Conservation (phyloP, 2,888 invertebrate genomes). For the Dolichopus griseipennis region DNA sequence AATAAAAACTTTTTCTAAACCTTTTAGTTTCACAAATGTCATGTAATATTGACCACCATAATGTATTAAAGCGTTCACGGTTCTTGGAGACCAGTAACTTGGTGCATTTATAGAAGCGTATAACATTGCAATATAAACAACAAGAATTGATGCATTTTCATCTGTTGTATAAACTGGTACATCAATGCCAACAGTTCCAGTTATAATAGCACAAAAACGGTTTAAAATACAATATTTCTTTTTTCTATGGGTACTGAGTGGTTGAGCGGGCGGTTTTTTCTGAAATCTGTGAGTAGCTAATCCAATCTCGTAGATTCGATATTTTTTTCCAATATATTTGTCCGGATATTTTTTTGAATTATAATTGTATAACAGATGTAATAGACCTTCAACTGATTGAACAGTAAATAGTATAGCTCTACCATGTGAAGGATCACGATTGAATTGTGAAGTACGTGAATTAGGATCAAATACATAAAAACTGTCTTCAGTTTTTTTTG, state of each 20-base stretch:
- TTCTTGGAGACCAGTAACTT: conserved; percentile 53
- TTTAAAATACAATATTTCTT: conserved; percentile 35
- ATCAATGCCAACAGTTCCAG: conserved; percentile 33
- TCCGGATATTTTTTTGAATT: conserved; percentile 26
- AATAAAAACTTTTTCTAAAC: conserved; percentile 31
- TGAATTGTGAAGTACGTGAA: conserved; percentile 31
- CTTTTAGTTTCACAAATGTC: conserved; percentile 30
- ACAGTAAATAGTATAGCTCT: conserved; percentile 46
- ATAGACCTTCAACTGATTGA: conserved; percentile 33
- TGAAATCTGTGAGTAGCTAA: conserved; percentile 31
- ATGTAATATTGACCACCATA: conserved; percentile 32
- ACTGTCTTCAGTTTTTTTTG: conserved; percentile 47
- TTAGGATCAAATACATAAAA: conserved; percentile 58
- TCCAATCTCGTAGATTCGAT: conserved; percentile 32
- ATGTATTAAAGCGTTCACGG: conserved; percentile 45
- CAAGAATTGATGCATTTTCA: conserved; percentile 52
- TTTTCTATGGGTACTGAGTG: conserved; percentile 20
- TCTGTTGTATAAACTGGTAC: conserved; percentile 29
- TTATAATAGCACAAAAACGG: conserved; percentile 34
- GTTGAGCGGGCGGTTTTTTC: conserved; percentile 22
- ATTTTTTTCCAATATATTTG: conserved; percentile 26
- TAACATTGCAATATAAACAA: conserved; percentile 51
- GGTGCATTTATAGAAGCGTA: conserved; percentile 58
- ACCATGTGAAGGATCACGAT: conserved; percentile 40
- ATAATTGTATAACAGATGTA: conserved; percentile 34